Base-by-base conservation (phyloP, 2,888 invertebrate species). In the Ischnura elegans region DNA sequence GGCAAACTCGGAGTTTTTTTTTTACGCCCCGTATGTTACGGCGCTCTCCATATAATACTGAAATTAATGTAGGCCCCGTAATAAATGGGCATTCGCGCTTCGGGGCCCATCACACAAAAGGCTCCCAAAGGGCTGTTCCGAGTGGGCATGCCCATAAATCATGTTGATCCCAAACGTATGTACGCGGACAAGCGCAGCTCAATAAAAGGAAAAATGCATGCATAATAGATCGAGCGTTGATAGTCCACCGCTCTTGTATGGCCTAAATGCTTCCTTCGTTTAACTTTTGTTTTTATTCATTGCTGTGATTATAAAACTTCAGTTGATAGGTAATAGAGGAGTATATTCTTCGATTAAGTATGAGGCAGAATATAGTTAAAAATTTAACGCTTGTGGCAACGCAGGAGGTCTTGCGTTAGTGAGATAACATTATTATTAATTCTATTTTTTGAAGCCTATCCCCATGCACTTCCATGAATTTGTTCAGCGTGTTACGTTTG, bases 1-100 rank as follows among this genome's bases (percentile, higher is more conserved):
- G 76, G 76, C 76, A 76, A 76, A 76, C 76, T 36, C 16, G 29
- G 76, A n/a, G n/a, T n/a, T n/a, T n/a, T n/a, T 13, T 76, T 76
- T 76, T 76, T 76, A 76, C 76, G 76, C 76, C 25, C 76, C 76
- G 36, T 16, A 36, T 29, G 29, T 36, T 76, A 76, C 76, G 25
- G 76, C 76, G 76, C 36, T 36, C 76, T 76, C 76, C 76, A 76
- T 76, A 76, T 76, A 76, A 76, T 76, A 76, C 76, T 76, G 76
- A 76, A 76, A 76, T 76, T 76, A 76, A 76, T 76, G 76, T 76
- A 76, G 76, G n/a, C 76, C 25, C 76, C 76, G 36, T 76, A 76
- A 76, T 76, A 36, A n/a, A 76, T 76, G 76, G 36, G 29, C 8
- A 76, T 76, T 76, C 76, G 36, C 76, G 76, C 76, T 76, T 76